phyloP scores from a whole-genome alignment of 2,797 vertebrate genomes.

The Coccyzus lansbergi region DNA sequence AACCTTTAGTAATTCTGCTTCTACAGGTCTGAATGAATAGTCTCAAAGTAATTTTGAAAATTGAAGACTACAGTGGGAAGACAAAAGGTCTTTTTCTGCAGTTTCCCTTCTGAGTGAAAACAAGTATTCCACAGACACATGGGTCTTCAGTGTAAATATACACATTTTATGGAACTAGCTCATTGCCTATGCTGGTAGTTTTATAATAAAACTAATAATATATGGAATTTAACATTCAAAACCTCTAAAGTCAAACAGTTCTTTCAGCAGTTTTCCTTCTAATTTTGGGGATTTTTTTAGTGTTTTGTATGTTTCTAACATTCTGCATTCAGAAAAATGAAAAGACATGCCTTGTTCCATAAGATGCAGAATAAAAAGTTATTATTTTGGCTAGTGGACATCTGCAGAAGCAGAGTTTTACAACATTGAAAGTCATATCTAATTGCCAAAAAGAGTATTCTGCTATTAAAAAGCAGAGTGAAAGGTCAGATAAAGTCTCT shows the following conservation, averaged over 20 bases:
- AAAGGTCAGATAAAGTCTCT: background rate
- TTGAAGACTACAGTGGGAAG: background rate
- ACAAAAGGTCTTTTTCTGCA: background rate
- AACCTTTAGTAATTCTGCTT: background rate
- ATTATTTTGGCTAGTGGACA: background rate
- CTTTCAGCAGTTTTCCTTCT: background rate
- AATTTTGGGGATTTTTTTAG: rapidly evolving
- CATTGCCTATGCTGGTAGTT: background rate
- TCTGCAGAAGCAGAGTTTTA: background rate
- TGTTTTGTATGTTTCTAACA: background rate
- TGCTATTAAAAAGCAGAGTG: background rate
- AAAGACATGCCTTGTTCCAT: background rate
- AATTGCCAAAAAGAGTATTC: background rate
- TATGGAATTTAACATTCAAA: background rate
- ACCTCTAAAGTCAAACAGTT: background rate
- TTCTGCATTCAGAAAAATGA: background rate
- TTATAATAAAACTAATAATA: background rate
- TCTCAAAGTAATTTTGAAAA: background rate
- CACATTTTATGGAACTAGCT: background rate
- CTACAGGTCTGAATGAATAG: background rate
- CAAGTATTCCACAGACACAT: rapidly evolving
- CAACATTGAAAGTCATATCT: background rate
- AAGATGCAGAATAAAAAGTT: background rate
- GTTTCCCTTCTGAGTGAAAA: background rate
- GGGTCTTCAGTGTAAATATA: background rate